phyloP scores from a whole-genome alignment of 2,113 vertebrate species.

The Triplophysa dalaica region DNA sequence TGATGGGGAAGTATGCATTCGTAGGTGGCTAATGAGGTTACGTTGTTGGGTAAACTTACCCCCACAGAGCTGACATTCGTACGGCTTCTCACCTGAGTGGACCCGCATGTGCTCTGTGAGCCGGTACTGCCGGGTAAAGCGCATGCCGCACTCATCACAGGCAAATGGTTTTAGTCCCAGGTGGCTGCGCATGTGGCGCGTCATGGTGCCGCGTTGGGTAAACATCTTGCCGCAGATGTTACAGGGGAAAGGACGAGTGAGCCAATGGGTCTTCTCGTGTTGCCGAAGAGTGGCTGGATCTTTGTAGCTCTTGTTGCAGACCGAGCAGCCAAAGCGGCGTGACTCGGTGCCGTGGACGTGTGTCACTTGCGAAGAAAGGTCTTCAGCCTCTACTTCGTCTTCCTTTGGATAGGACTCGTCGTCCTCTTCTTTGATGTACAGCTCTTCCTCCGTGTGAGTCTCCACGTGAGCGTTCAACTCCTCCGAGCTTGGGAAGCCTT shows the following conservation, averaged over 20 bases:
- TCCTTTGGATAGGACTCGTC: constrained; percentile 81
- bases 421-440: constrained; percentile 87
- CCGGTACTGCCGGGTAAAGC: constrained; percentile 91
- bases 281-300: constrained; percentile 86
- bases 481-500: constrained; percentile 89
- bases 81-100: constrained; percentile 92
- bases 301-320: constrained; percentile 91
- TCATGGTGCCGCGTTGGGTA: constrained; percentile 91
- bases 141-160: constrained; percentile 91
- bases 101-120: constrained; percentile 93
- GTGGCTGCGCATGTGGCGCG: constrained; percentile 92
- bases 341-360: constrained; percentile 66
- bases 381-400: constrained; percentile 78
- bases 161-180: constrained; percentile 90
- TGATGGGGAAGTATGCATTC: constrained; percentile 90
- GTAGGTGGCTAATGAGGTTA: constrained; percentile 91
- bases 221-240: constrained; percentile 93
- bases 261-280: constrained; percentile 93
- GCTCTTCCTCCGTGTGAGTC: constrained; percentile 86
- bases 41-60: constrained; percentile 93
- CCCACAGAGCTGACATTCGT: constrained; percentile 90
- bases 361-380: constrained; percentile 76
- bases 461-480: constrained; percentile 88
- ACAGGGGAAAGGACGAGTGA: constrained; percentile 87
- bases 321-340: constrained; percentile 83